A percentile compares a stretch with the other conserved stretches of the same genome.
Evolutionary conservation across 2,113 vertebrate genomes (phyloP).

Genomic region (Phylloscopus trochilus): DNA sequence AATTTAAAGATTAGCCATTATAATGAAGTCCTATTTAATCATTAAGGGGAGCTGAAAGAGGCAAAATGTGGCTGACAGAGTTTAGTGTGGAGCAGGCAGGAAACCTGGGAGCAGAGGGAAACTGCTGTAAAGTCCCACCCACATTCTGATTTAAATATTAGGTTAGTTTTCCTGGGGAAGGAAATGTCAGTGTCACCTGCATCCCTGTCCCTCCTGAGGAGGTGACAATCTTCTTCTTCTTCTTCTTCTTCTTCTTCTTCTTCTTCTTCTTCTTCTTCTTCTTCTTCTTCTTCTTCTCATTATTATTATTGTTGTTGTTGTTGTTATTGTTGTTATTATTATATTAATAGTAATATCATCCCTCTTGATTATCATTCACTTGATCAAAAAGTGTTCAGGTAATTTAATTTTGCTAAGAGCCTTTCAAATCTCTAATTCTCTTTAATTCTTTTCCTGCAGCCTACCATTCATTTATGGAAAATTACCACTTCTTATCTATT

Average conservation of each 20-base stretch:
- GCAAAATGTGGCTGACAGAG: neutral
- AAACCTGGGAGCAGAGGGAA: neutral
- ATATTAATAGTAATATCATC: accelerated
- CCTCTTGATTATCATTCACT: neutral
- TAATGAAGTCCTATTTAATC: slow-evolving; percentile 32
- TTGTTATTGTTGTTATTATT: too few relatives aligned
- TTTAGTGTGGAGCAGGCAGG: neutral
- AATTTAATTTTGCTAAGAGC: neutral
- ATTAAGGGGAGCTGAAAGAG: neutral
- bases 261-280: too few relatives aligned
- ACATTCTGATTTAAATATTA: neutral
- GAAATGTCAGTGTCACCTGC: neutral
- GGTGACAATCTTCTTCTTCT: too few relatives aligned
- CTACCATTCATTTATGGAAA: neutral
- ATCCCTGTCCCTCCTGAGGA: neutral
- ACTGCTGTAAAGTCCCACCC: neutral
- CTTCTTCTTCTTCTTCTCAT: too few relatives aligned
- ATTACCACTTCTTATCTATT: neutral
- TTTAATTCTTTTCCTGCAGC: neutral
- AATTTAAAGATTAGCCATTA: slow-evolving; percentile 29
- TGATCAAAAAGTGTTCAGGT: neutral
- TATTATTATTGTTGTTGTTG: too few relatives aligned
- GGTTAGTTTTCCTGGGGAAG: neutral
- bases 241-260: too few relatives aligned
- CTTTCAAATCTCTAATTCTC: neutral